Percentiles rank a stretch among this genome's conserved stretches.
phyloP scores from a whole-genome alignment of 2,888 invertebrate species.

The Drymonia ruficornis region DNA sequence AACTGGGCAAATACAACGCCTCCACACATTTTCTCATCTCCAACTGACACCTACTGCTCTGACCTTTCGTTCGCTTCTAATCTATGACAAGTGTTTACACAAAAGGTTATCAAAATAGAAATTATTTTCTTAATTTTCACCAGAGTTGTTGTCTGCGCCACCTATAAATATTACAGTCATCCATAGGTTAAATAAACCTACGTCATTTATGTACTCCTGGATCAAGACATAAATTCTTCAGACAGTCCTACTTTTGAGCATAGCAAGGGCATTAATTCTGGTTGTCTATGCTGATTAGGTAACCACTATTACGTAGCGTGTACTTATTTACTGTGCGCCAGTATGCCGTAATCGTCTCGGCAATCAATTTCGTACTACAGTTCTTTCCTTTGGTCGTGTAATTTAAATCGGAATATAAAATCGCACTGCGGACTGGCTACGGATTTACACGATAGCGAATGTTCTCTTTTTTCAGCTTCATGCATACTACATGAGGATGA shows the following conservation, averaged over 20 bases:
- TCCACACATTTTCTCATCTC: background rate
- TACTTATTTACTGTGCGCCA: no score
- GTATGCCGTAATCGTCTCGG: no score
- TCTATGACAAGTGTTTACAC: background rate
- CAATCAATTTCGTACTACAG: no score
- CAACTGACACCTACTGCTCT: background rate
- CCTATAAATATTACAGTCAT: no score
- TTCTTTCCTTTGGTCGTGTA: background rate
- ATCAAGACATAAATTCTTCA: no score
- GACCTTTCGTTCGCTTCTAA: background rate
- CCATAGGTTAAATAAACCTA: no score
- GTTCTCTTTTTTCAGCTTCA: slow-evolving; percentile 14
- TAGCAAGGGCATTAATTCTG: no score
- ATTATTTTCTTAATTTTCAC: background rate
- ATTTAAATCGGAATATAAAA: slow-evolving; percentile 4
- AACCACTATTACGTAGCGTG: no score
- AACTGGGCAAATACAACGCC: background rate
- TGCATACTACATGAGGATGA: slow-evolving; percentile 36
- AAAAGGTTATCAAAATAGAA: background rate
- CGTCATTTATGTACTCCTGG: no score
- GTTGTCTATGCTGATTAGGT: no score
- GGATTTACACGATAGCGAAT: slow-evolving; percentile 11
- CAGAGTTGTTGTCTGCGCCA: no score
- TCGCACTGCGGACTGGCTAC: slow-evolving; percentile 12
- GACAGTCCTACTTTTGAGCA: no score